Evolutionary conservation across 2,888 invertebrate species (phyloP).

Genomic region (Lagria hirta): DNA sequence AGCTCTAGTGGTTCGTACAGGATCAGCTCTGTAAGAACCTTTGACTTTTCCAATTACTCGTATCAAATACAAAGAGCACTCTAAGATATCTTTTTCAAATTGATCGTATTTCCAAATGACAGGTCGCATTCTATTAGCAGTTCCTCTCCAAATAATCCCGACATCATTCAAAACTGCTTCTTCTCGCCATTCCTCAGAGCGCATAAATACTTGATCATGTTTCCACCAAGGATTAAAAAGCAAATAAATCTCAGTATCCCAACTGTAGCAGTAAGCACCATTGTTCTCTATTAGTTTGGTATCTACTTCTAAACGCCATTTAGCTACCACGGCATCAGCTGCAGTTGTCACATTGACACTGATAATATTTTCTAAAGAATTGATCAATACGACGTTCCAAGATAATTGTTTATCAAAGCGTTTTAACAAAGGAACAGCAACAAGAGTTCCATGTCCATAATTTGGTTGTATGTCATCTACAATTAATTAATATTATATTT

Average conservation of each 20-base stretch:
- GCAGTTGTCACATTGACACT: slow-evolving; percentile 71
- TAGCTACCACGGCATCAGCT: slow-evolving; percentile 72
- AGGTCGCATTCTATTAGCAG: slow-evolving; percentile 79
- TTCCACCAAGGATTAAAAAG: slow-evolving; percentile 90
- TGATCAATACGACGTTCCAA: slow-evolving; percentile 76
- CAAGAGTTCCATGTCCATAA: slow-evolving; percentile 77
- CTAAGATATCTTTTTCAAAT: slow-evolving; percentile 79
- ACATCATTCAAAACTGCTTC: slow-evolving; percentile 86
- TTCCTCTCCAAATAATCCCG: slow-evolving; percentile 90
- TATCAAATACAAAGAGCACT: slow-evolving; percentile 75
- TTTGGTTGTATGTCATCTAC: slow-evolving; percentile 74
- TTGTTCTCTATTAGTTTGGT: slow-evolving; percentile 70
- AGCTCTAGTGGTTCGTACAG: slow-evolving; percentile 73
- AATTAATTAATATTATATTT: too few species aligned
- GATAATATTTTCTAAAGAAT: slow-evolving; percentile 63
- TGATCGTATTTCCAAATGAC: slow-evolving; percentile 92
- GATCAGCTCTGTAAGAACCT: slow-evolving; percentile 64
- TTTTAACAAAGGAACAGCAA: slow-evolving; percentile 71
- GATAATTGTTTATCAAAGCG: slow-evolving; percentile 64
- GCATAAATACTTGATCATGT: slow-evolving; percentile 67
- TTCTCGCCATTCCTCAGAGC: slow-evolving; percentile 69
- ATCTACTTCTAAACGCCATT: slow-evolving; percentile 83
- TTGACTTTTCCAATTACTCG: slow-evolving; percentile 69
- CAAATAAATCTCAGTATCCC: slow-evolving; percentile 75
- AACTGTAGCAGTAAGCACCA: slow-evolving; percentile 74